Percentiles rank a stretch among this genome's conserved stretches.
phyloP scores from a whole-genome alignment of 2,888 invertebrate genomes.

The Timema podura region DNA sequence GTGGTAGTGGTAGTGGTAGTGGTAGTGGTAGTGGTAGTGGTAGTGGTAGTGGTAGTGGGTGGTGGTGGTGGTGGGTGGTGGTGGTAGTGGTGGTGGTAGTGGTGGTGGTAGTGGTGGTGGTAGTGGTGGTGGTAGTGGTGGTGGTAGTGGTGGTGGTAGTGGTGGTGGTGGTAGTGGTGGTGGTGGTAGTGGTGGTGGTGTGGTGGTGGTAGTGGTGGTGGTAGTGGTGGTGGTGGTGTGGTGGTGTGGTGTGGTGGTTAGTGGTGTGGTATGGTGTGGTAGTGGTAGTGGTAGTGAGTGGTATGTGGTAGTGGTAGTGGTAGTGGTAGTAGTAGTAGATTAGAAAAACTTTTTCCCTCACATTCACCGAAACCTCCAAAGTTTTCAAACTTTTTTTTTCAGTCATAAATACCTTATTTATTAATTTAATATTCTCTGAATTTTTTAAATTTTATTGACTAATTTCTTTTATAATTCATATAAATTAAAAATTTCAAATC shows the following conservation, averaged over 20 bases:
- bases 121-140: background rate
- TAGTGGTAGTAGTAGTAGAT: conserved; percentile 2
- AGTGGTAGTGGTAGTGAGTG: no score
- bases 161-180: conserved; percentile 6
- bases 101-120: conserved; percentile 6
- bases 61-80: no score
- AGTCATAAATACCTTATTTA: no score
- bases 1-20: conserved; percentile 3
- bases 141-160: conserved; percentile 3
- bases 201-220: no score
- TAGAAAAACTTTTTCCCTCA: no score
- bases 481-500: no score
- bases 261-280: background rate
- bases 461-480: no score
- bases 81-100: background rate
- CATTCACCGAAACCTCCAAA: no score
- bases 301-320: background rate
- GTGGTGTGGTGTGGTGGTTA: background rate
- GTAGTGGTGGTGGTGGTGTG: no score
- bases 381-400: no score
- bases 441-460: no score
- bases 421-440: no score
- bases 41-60: background rate
- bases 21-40: conserved; percentile 1
- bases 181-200: conserved; percentile 2